These are phyloP conservation scores for Atherinosoma microstoma DNA, from an alignment of 2,797 vertebrate genomes.

Conservation along the genomic window DNA sequence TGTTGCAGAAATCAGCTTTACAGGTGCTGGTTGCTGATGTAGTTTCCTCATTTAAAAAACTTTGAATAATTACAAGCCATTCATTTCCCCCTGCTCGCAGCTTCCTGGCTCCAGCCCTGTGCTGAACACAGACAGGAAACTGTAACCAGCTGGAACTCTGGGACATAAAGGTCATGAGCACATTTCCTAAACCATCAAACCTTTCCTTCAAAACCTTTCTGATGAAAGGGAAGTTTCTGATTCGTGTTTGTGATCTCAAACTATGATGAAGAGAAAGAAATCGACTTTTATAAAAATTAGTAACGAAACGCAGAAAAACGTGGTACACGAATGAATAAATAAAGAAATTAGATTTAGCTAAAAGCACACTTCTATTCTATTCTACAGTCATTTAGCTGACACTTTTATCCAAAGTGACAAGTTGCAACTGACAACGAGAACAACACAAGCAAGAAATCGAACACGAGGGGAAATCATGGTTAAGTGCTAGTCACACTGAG, in stretches of 20 bases:
- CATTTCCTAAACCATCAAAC: neutral
- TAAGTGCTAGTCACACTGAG: too few relatives aligned
- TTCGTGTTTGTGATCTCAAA: neutral
- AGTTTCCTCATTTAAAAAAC: neutral
- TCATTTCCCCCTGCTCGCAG: slow-evolving; percentile 1
- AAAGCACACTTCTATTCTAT: too few relatives aligned
- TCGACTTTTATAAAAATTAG: neutral
- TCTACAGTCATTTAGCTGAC: too few relatives aligned
- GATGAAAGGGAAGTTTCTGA: neutral
- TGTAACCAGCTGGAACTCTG: too few relatives aligned
- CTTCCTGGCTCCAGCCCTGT: neutral
- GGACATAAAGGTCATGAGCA: neutral
- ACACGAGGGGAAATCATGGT: too few relatives aligned
- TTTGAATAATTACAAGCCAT: slow-evolving; percentile 8
- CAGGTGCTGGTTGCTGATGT: neutral
- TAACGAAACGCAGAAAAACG: too few relatives aligned
- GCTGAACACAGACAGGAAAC: too few relatives aligned
- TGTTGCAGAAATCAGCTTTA: neutral
- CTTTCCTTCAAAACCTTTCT: neutral
- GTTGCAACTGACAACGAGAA: too few relatives aligned
- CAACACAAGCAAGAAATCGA: too few relatives aligned
- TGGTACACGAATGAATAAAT: too few relatives aligned
- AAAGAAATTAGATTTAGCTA: too few relatives aligned
- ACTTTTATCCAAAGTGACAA: too few relatives aligned
- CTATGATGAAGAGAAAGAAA: neutral